phyloP scores from a whole-genome alignment of 2,797 vertebrate species.

The Stomatorhinus walkeri region DNA sequence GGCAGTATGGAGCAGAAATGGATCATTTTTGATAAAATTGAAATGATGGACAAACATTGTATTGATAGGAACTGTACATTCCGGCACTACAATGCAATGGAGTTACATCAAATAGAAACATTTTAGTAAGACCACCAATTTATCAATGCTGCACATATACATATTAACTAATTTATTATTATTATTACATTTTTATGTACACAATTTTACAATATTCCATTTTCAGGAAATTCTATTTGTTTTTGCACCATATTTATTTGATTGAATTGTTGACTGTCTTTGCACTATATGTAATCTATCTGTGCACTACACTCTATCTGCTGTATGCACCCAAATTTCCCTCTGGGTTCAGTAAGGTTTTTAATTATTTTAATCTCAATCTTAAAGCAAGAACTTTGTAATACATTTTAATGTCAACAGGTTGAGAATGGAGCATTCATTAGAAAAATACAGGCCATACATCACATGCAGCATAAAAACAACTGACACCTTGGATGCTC shows the following conservation, averaged over 20 bases:
- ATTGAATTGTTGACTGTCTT: not conserved
- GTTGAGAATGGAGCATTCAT: not conserved
- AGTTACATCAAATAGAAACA: not conserved
- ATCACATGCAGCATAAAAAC: not conserved
- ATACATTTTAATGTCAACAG: not conserved
- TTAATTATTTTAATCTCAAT: not conserved
- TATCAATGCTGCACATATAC: not conserved
- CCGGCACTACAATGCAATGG: not conserved
- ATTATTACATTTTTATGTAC: not conserved
- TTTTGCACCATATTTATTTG: not conserved
- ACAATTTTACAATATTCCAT: not conserved
- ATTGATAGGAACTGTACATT: not conserved
- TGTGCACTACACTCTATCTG: not conserved
- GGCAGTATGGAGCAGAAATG: not conserved
- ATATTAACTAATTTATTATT: not conserved
- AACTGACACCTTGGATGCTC: conserved; percentile 29
- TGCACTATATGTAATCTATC: not conserved
- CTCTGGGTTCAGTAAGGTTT: not conserved
- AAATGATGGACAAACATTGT: not conserved
- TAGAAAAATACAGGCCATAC: not conserved
- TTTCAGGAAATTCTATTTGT: not conserved
- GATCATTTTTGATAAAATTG: not conserved
- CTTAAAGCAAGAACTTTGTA: not conserved
- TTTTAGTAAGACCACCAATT: not conserved
- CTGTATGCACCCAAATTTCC: not conserved